Percentiles rank a stretch among this genome's conserved stretches.
Evolutionary conservation across 2,113 vertebrate species (phyloP).

Genomic region (Pelodiscus sinensis): DNA sequence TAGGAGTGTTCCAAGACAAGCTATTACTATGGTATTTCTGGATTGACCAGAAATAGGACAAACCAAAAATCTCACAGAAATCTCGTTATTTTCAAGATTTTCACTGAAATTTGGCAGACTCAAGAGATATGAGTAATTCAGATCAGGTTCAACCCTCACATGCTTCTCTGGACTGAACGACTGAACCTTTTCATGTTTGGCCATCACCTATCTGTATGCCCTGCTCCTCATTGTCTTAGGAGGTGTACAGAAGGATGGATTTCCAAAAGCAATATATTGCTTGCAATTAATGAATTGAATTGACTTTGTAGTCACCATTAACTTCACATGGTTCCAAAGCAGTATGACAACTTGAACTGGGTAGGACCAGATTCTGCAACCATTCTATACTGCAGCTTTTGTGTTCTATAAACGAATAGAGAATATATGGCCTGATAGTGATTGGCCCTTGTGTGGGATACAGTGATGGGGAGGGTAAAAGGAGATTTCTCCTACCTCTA

Average conservation of each 20-base stretch:
- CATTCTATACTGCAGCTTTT: neutral
- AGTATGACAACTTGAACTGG: neutral
- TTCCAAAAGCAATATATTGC: neutral
- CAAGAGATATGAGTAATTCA: neutral
- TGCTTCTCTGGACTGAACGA: neutral
- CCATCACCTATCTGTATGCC: neutral
- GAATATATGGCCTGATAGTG: neutral
- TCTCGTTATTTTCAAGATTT: neutral
- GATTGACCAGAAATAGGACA: neutral
- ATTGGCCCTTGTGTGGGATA: neutral
- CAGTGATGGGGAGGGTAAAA: neutral
- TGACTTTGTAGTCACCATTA: neutral
- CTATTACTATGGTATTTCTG: neutral
- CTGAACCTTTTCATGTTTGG: neutral
- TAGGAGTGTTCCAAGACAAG: neutral
- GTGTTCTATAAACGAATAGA: neutral
- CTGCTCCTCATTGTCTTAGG: neutral
- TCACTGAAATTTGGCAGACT: neutral
- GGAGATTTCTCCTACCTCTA: neutral
- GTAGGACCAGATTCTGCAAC: neutral
- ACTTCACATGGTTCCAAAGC: neutral
- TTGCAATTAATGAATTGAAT: neutral
- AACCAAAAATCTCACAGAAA: neutral
- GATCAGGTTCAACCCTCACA: neutral
- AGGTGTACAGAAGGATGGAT: neutral